Conservation (phyloP, 2,113 vertebrate genomes). For the Peucedramus taeniatus region DNA sequence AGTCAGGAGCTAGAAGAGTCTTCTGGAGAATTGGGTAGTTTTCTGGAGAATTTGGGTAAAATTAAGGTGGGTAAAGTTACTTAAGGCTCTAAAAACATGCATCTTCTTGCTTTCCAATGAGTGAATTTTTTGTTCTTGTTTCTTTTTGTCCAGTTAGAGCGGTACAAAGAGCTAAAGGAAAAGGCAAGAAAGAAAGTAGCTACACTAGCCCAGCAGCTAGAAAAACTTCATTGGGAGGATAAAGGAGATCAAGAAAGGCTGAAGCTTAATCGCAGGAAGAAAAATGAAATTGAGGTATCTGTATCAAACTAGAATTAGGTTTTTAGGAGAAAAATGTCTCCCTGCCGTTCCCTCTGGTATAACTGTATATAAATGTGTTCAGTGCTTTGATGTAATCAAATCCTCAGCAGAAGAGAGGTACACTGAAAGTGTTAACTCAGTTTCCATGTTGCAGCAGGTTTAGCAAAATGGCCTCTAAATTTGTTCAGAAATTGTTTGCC, state of each 20-base stretch:
- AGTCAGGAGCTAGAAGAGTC: not conserved
- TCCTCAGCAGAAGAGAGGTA: not conserved
- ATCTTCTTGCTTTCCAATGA: not conserved
- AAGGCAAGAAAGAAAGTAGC: conserved; percentile 78
- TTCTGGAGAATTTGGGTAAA: too few species aligned
- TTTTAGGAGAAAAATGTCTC: not conserved
- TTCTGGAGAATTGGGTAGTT: not conserved
- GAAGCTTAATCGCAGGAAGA: conserved; percentile 79
- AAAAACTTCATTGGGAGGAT: conserved; percentile 85
- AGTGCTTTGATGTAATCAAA: not conserved
- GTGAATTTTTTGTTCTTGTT: not conserved
- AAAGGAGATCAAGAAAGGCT: conserved; percentile 81
- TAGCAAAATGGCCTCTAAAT: not conserved
- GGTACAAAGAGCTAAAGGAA: conserved; percentile 87
- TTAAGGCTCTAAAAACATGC: not conserved
- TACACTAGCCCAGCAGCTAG: conserved; percentile 76
- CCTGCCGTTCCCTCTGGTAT: not conserved
- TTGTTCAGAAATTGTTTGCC: accelerated
- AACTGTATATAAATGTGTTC: not conserved
- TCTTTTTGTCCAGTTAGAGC: conserved; percentile 71
- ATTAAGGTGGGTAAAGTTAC: not conserved
- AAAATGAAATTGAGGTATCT: conserved; percentile 83
- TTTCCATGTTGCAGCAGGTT: not conserved
- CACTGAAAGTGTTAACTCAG: not conserved
- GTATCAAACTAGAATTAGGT: not conserved